phyloP scores from a whole-genome alignment of 2,113 vertebrate genomes.

The Micromys minutus region DNA sequence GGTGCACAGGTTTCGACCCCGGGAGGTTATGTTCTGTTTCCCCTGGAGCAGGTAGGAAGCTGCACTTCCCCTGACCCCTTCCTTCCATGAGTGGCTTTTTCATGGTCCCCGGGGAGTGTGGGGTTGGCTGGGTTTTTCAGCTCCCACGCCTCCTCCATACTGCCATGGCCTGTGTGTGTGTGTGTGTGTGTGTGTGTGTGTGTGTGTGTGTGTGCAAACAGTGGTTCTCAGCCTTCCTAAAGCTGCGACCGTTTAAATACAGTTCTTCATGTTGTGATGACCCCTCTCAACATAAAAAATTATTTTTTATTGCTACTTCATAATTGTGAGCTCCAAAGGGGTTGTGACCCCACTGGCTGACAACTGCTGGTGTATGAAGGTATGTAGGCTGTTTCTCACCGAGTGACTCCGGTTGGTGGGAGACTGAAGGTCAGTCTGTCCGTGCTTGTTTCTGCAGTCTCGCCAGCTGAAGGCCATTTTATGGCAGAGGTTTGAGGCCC shows the following conservation, averaged over 20 bases:
- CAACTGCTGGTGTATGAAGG: background rate
- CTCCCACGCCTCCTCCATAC: background rate
- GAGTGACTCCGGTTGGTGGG: accelerated
- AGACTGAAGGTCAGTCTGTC: background rate
- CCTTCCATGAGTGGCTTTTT: background rate
- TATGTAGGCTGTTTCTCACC: background rate
- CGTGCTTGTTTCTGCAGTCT: background rate
- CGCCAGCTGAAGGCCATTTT: background rate
- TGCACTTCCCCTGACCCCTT: slow-evolving; percentile 42
- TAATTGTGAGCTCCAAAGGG: background rate
- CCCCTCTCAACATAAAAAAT: background rate
- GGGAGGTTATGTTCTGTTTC: slow-evolving; percentile 42
- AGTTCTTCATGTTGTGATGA: background rate
- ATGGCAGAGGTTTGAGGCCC: background rate
- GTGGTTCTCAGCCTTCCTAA: background rate
- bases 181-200: background rate
- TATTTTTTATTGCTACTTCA: background rate
- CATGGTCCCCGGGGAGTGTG: background rate
- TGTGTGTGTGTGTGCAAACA: too few relatives aligned
- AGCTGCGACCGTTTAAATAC: background rate
- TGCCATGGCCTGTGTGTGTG: background rate
- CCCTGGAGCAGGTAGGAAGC: slow-evolving; percentile 64
- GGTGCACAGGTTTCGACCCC: slow-evolving; percentile 8
- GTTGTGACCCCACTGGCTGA: background rate
- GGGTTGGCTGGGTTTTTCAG: background rate